Conservation (phyloP, 2,113 vertebrate species). For the Ramphastos sulfuratus region DNA sequence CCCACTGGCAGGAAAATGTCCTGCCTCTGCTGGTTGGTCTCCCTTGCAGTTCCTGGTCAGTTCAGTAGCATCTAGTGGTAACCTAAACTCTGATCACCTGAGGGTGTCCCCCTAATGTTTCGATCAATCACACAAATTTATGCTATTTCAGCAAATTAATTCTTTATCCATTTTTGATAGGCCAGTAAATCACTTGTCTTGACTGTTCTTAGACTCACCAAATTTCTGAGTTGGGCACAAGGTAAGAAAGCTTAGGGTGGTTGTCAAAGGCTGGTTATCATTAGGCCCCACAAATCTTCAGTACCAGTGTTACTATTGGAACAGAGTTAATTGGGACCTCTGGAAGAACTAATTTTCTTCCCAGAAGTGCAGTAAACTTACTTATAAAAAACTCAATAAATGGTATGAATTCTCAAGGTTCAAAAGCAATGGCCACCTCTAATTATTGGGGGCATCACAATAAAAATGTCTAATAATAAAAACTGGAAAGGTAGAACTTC, state of each 20-base stretch:
- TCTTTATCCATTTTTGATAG: background rate
- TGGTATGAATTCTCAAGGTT: background rate
- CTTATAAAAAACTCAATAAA: background rate
- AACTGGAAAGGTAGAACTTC: background rate
- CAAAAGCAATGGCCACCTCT: background rate
- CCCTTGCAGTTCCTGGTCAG: background rate
- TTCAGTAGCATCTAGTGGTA: background rate
- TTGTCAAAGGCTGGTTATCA: background rate
- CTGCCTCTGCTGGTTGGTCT: background rate
- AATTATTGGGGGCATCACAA: background rate
- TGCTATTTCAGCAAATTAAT: background rate
- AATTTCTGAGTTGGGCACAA: background rate
- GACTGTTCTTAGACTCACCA: background rate
- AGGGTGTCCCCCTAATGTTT: background rate
- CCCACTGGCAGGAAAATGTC: background rate
- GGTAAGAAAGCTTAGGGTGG: background rate
- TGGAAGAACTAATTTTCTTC: background rate
- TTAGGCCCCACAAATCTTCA: background rate
- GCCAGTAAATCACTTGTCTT: background rate
- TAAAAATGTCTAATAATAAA: slow-evolving; percentile 14
- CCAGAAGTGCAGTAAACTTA: background rate
- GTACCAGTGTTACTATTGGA: background rate
- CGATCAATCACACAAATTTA: background rate
- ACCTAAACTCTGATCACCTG: background rate
- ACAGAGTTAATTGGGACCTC: background rate